These are phyloP conservation scores for Neoscelio sp. DNA, from an alignment of 2,888 invertebrate genomes.

Conservation along the genomic window DNA sequence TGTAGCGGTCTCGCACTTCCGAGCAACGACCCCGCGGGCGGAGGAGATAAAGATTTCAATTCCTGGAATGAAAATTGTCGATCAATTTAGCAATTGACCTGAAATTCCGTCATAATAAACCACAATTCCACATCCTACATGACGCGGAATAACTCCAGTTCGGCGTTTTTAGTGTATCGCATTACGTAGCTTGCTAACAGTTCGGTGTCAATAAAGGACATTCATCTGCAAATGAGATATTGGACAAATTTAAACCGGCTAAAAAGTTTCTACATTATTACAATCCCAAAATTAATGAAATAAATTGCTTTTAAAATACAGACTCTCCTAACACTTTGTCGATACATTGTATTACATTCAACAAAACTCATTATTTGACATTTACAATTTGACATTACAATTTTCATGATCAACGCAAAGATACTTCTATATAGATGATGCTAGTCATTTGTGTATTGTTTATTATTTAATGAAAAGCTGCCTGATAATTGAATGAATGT, in stretches of 20 bases:
- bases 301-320: too few relatives aligned
- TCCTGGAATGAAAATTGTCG: slow-evolving; percentile 81
- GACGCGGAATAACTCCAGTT: slow-evolving; percentile 51
- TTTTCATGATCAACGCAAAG: too few relatives aligned
- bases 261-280: not conserved
- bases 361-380: too few relatives aligned
- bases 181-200: slow-evolving; percentile 56
- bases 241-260: not conserved
- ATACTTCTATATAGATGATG: too few relatives aligned
- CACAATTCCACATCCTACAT: slow-evolving; percentile 77
- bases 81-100: slow-evolving; percentile 82
- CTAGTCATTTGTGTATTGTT: too few relatives aligned
- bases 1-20: slow-evolving; percentile 70
- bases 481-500: too few relatives aligned
- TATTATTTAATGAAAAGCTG: too few relatives aligned
- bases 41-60: slow-evolving; percentile 79
- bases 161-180: slow-evolving; percentile 71
- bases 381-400: too few relatives aligned
- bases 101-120: slow-evolving; percentile 79
- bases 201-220: slow-evolving; percentile 10
- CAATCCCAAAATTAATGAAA: too few relatives aligned
- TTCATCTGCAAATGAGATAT: slow-evolving; percentile 21
- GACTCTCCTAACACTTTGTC: too few relatives aligned
- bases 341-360: too few relatives aligned
- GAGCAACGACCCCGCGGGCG: slow-evolving; percentile 75